Base-by-base conservation (phyloP, 2,888 invertebrate genomes). In the Eristalis arbustorum region DNA sequence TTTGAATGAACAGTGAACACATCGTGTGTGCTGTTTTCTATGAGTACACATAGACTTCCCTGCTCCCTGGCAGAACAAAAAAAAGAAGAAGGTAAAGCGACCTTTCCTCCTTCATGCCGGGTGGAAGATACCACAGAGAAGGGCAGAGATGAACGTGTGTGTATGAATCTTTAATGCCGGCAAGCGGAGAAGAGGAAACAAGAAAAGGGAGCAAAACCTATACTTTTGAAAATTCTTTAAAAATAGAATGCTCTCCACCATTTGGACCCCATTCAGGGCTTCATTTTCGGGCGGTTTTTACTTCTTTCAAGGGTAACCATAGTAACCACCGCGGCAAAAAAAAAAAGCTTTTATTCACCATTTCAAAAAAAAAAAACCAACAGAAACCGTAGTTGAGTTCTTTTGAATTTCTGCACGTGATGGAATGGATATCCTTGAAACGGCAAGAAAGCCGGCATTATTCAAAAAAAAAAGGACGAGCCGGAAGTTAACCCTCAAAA, bases 121-220 rank as follows among this genome's bases (percentile, higher is more conserved):
- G 62, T 64, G 73, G 13, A 74, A 62, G 37, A 57, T n/a, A 66
- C 22, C 57, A 78, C 49, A 49, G 49, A n/a, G 10, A 78, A 73
- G 59, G 59, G 57, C 18, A 49, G 37, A 31, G 34, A 64, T 31
- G 61, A 42, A 40, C 62, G 68, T 69, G 56, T 62, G 72, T 76
- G 25, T 34, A 80, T 84, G 59, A 84, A 84, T 84, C 80, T 84
- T 85, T 85, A 73, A 82, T 82, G 82, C 77, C 77, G 85, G 82
- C 25, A 67, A 59, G 61, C 63, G 56, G n/a, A 59, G 72, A 75
- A 71, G 66, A 69, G 14, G 42, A n/a, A n/a, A 25, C 1, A 25
- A 25, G 49, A 18, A 49, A 62, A 79, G 62, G 69, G 61, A 81
- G 28, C 25, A 79, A 74, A 40, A 69, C 63, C 42, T 61, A 77